These are phyloP conservation scores for Cerastis leucographa DNA, from an alignment of 2,888 invertebrate genomes.

Conservation along the genomic window DNA sequence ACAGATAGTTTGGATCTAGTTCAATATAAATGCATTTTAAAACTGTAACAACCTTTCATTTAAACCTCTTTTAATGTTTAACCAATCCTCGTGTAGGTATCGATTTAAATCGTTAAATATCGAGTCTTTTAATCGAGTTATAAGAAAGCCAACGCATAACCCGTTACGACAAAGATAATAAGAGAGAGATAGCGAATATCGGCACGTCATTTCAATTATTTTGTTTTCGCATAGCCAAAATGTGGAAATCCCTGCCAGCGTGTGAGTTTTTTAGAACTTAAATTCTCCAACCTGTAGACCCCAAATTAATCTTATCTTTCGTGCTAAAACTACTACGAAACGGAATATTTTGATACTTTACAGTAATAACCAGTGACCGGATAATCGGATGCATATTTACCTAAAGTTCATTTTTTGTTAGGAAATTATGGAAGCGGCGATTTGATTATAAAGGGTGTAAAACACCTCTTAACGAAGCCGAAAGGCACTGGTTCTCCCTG, in stretches of 20 bases:
- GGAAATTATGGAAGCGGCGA: no score
- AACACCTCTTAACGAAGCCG: no score
- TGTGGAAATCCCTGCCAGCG: background rate
- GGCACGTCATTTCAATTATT: background rate
- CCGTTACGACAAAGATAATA: background rate
- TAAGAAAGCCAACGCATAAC: background rate
- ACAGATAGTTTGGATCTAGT: conserved; percentile 15
- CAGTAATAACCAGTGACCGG: no score
- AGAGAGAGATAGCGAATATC: background rate
- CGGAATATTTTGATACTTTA: no score
- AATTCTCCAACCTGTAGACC: no score
- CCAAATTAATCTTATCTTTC: no score
- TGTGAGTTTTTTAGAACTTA: background rate
- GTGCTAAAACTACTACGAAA: no score
- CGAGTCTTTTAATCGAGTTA: background rate
- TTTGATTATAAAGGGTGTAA: no score
- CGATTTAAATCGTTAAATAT: conserved; percentile 21
- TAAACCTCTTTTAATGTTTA: conserved; percentile 25
- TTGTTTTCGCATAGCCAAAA: background rate
- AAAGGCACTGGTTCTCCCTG: no score
- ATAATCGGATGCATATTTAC: no score
- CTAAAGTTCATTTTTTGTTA: no score
- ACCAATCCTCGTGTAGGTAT: conserved; percentile 8
- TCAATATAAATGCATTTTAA: conserved; percentile 47
- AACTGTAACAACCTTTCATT: conserved; percentile 29